Base-by-base conservation (phyloP, 1,140 invertebrate genomes). In the Bilobella aurantiaca region DNA sequence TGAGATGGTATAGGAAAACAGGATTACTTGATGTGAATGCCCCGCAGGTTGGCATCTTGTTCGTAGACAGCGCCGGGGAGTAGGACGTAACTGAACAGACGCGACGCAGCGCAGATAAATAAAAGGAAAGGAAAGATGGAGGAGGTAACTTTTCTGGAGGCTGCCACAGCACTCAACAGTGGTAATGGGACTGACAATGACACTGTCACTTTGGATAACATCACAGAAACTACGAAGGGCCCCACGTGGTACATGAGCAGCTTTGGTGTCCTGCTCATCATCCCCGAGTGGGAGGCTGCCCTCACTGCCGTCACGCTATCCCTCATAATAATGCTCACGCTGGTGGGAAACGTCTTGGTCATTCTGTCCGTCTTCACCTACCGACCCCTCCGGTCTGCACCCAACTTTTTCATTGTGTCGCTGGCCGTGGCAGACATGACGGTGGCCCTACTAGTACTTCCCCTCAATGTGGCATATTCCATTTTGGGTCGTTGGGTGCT, bases 381-480 rank as follows among this genome's bases (percentile, higher is more conserved):
- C 77, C 86, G 91, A 74, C 95, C 95, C 3, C 79, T 99, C n/a
- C 83, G 94, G 62, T 96, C 94, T 65, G 94, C 98, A 1, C 95
- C 97, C 74, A 99, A 98, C 79, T 98, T 96, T 78, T 96, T 98
- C 77, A 92, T 98, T 70, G 69, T 68, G 0, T 68, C 66, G 3
- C 78, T 99, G 63, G 96, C 96, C 0, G 90, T 96, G n/a, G 93
- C 95, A 0, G 96, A 99, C 77, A 81, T 98, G n/a, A 91, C 92
- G 8, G 94, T 99, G 0, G 96, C 95, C 0, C 84, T 96, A 56
- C 80, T 98, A 21, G 96, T 99, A 25, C 87, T 98, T 82, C 96
- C 96, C 12, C 87, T 99, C 73, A 96, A 96, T 78, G 90, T 99
- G 3, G 90, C 90, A 56, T 92, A 96, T 75, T 89, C 91, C 2